These are phyloP conservation scores for Tinamus major DNA, from an alignment of 2,797 vertebrate species.

Conservation along the genomic window DNA sequence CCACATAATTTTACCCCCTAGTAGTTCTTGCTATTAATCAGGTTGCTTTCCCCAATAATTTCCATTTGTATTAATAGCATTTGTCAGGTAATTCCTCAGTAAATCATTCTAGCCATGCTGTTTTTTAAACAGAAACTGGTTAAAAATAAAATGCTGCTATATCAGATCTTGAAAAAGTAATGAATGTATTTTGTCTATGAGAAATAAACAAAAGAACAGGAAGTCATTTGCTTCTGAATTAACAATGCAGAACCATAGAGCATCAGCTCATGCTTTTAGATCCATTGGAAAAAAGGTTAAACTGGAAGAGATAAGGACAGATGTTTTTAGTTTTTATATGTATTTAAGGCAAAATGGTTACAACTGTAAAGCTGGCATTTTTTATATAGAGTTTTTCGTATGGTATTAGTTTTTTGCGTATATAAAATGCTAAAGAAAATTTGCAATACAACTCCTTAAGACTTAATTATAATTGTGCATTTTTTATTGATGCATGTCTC, in stretches of 20 bases:
- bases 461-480: background rate
- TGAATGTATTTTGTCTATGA: background rate
- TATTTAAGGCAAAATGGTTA: background rate
- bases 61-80: slow-evolving; percentile 30
- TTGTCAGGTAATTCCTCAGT: slow-evolving; percentile 21
- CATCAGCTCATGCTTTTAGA: background rate
- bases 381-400: background rate
- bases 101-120: background rate
- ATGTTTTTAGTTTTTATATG: background rate
- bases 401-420: background rate
- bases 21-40: slow-evolving; percentile 5
- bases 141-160: background rate
- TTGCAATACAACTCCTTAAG: background rate
- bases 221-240: background rate
- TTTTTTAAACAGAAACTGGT: background rate
- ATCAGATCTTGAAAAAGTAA: background rate
- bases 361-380: background rate
- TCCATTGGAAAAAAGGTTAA: background rate
- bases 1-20: background rate
- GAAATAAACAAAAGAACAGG: background rate
- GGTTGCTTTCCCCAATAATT: slow-evolving; percentile 23
- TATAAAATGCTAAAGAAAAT: background rate
- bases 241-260: background rate
- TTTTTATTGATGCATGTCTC: background rate
- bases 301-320: background rate